These are phyloP conservation scores for Trachurus trachurus DNA, from an alignment of 2,797 vertebrate genomes.

Conservation along the genomic window DNA sequence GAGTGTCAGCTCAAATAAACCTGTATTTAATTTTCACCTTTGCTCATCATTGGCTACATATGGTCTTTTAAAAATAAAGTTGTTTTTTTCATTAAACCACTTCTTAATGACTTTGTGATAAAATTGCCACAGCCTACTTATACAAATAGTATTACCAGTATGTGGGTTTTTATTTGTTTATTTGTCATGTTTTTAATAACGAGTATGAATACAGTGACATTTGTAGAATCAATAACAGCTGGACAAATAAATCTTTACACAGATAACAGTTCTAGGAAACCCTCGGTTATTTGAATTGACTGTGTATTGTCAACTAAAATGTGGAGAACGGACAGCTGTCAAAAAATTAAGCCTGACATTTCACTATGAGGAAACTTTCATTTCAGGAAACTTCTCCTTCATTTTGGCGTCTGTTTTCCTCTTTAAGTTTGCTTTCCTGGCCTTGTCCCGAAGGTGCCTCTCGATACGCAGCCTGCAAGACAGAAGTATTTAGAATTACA, in stretches of 20 bases:
- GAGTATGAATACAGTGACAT: conserved; percentile 27
- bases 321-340: background rate
- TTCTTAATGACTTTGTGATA: conserved; percentile 22
- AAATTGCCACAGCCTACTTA: background rate
- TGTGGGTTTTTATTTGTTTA: too few relatives aligned
- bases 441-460: conserved; percentile 77
- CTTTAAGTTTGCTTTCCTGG: conserved; percentile 72
- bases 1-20: conserved; percentile 57
- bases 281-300: conserved; percentile 7
- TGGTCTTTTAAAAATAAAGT: conserved; percentile 80
- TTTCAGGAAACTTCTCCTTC: conserved; percentile 83
- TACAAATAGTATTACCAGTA: background rate
- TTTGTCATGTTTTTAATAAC: conserved; percentile 25
- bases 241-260: conserved; percentile 24
- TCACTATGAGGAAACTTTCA: conserved; percentile 75
- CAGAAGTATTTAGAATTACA: conserved; percentile 21
- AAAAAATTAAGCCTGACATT: conserved; percentile 4
- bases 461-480: conserved; percentile 89
- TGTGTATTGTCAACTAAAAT: background rate
- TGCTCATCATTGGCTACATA: conserved; percentile 67
- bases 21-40: conserved; percentile 79
- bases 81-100: conserved; percentile 65
- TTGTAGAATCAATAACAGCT: conserved; percentile 29
- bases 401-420: conserved; percentile 76
- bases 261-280: conserved; percentile 2